Base-by-base conservation (phyloP, 2,888 invertebrate species). In the Aphidius colemani region DNA sequence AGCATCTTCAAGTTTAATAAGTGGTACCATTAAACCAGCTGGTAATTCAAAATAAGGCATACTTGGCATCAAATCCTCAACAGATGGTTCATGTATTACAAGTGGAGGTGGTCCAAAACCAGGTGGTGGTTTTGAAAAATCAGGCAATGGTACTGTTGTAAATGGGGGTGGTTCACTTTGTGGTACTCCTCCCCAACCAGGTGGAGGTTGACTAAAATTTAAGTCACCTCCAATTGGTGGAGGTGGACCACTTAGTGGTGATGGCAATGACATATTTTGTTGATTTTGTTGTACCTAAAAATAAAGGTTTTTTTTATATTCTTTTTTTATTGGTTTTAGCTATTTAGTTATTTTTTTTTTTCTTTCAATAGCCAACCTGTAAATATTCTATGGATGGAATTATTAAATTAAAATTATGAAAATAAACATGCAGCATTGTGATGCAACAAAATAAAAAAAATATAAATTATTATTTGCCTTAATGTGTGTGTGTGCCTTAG, bases 21-120 rank as follows among this genome's bases (percentile, higher is more conserved):
- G 87, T n/a, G 98, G 96, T 64, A 97, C 96, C 92, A 99, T 98
- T 18, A 99, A 86, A 53, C 98, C 98, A 62, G 98, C 98, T 3
- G 99, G 98, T 69, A 98, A 86, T 80, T 98, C 98, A 81, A 93
- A 98, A 82, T 98, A 99, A 58, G 98, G 96, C 73, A 94, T 92
- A 40, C 93, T 91, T 40, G 97, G 97, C 84, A 94, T 89, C 69
- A 94, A 84, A 67, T 94, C 93, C 73, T 93, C 92, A 59, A 87
- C 82, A 78, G 82, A 86, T 78, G 71, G 85, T 78, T 79, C 81
- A 45, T 72, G 84, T 39, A 80, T 75, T 57, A 79, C 77, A 5
- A 78, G 75, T 1, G 82, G 80, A 6, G 82, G 82, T 43, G 69
- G 70, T 18, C 80, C 85, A 77, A 92, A 94, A 43, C 93, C 93